A percentile compares a stretch with the other conserved stretches of the same genome.
phyloP scores from a whole-genome alignment of 1,140 invertebrate species.

The Caenorhabditis tropicalis region DNA sequence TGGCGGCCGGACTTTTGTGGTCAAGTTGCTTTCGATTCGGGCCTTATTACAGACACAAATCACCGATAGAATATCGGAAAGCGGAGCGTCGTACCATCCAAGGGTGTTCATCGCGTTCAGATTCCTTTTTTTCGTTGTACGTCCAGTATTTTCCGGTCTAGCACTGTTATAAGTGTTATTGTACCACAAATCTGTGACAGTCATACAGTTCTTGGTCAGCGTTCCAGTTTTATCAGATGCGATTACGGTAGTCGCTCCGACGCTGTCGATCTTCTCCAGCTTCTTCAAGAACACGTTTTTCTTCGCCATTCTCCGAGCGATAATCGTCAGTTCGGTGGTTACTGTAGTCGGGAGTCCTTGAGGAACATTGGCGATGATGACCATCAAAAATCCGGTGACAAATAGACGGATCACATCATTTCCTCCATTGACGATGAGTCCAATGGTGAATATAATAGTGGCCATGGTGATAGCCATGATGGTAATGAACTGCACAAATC shows the following conservation, averaged over 20 bases:
- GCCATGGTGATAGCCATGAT: slow-evolving; percentile 54
- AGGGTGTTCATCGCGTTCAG: slow-evolving; percentile 45
- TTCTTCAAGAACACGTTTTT: slow-evolving; percentile 74
- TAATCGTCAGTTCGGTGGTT: slow-evolving; percentile 74
- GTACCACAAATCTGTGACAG: slow-evolving; percentile 76
- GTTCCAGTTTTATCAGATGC: slow-evolving; percentile 99
- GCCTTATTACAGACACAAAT: slow-evolving; percentile 64
- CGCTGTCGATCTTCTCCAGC: slow-evolving; percentile 74
- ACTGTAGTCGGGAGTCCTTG: slow-evolving; percentile 74
- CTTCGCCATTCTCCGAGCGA: slow-evolving; percentile 74
- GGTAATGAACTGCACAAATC: slow-evolving; percentile 56
- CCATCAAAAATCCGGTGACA: slow-evolving; percentile 56
- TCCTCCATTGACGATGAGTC: slow-evolving; percentile 46
- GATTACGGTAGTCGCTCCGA: slow-evolving; percentile 74
- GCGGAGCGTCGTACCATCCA: slow-evolving; percentile 56
- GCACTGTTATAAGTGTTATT: slow-evolving; percentile 63
- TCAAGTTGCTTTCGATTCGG: slow-evolving; percentile 50
- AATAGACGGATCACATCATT: slow-evolving; percentile 51
- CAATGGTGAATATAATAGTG: slow-evolving; percentile 52
- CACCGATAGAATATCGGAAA: slow-evolving; percentile 59
- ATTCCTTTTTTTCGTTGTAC: slow-evolving; percentile 60
- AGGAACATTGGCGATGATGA: slow-evolving; percentile 58
- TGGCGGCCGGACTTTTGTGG: slow-evolving; percentile 39
- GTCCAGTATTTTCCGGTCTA: slow-evolving; percentile 57
- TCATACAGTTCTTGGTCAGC: slow-evolving; percentile 98